phyloP scores from a whole-genome alignment of 1,140 invertebrate genomes.

The Orussus abietinus region DNA sequence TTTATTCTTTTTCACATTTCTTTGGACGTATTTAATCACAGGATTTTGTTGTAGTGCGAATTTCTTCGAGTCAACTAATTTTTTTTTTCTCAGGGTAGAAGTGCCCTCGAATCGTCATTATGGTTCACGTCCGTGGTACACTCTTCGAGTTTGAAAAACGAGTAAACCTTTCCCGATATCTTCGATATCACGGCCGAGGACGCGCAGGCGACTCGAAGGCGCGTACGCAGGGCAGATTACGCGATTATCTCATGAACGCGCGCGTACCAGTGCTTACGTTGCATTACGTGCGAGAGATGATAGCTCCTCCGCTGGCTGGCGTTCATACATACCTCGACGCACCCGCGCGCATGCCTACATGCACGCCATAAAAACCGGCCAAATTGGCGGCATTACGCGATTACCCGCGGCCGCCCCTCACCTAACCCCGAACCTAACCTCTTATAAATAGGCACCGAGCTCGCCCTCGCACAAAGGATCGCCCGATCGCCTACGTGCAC shows the following conservation, averaged over 20 bases:
- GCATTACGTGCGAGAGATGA: constrained; percentile 16
- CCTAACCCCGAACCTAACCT: constrained; percentile 24
- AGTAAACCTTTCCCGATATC: too few species aligned
- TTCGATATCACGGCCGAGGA: too few species aligned
- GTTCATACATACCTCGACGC: not conserved
- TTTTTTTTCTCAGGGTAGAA: too few species aligned
- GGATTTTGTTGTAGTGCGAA: too few species aligned
- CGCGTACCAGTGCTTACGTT: constrained; percentile 29
- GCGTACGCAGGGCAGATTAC: too few species aligned
- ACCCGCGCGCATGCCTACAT: constrained; percentile 6
- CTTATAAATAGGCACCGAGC: constrained; percentile 23
- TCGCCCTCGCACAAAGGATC: constrained; percentile 23
- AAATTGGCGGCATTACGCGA: constrained; percentile 40
- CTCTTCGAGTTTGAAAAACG: too few species aligned
- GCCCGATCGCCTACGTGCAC: constrained; percentile 9
- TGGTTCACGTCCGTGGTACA: too few species aligned
- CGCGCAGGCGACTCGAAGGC: too few species aligned
- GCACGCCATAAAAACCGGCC: constrained; percentile 7
- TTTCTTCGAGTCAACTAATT: too few species aligned
- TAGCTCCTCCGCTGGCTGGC: not conserved
- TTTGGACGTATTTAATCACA: too few species aligned
- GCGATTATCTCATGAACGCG: constrained; percentile 46
- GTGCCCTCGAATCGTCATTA: too few species aligned
- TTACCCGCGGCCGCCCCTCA: constrained; percentile 21
- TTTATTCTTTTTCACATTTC: too few species aligned